Percentiles rank a stretch among this genome's conserved stretches.
These are phyloP conservation scores for Trissolcus basalis DNA, from an alignment of 1,140 invertebrate species.

Conservation along the genomic window DNA sequence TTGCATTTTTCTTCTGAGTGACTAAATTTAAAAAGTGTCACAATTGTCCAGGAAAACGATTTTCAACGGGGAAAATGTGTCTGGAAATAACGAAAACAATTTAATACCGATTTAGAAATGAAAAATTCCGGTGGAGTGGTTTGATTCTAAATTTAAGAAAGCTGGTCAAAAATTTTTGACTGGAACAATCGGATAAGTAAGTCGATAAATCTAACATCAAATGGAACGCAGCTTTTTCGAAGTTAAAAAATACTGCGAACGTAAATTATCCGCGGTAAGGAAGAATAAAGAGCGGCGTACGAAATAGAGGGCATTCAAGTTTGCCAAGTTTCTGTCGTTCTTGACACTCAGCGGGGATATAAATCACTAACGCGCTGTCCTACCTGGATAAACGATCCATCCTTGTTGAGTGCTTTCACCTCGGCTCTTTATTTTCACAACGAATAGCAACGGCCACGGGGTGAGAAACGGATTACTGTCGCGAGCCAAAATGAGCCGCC, in stretches of 20 bases:
- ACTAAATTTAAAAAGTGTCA: too few relatives aligned
- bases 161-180: not conserved
- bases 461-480: slow-evolving; percentile 40
- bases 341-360: slow-evolving; percentile 53
- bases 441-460: slow-evolving; percentile 41
- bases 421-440: slow-evolving; percentile 47
- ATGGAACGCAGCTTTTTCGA: slow-evolving; percentile 22
- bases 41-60: too few relatives aligned
- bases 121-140: not conserved
- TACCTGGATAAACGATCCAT: slow-evolving; percentile 58
- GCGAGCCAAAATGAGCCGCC: slow-evolving; percentile 11
- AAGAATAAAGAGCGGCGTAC: slow-evolving; percentile 30
- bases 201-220: slow-evolving; percentile 9
- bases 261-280: slow-evolving; percentile 33
- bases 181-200: not conserved
- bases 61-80: too few relatives aligned
- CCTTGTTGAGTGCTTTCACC: slow-evolving; percentile 51
- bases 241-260: slow-evolving; percentile 44
- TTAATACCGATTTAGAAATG: too few relatives aligned
- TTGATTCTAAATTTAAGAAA: not conserved
- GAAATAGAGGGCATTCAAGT: slow-evolving; percentile 27
- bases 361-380: slow-evolving; percentile 44
- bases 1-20: too few relatives aligned
- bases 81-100: too few relatives aligned
- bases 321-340: slow-evolving; percentile 56